Base-by-base conservation (phyloP, 2,113 vertebrate genomes). In the Alouatta palliata region DNA sequence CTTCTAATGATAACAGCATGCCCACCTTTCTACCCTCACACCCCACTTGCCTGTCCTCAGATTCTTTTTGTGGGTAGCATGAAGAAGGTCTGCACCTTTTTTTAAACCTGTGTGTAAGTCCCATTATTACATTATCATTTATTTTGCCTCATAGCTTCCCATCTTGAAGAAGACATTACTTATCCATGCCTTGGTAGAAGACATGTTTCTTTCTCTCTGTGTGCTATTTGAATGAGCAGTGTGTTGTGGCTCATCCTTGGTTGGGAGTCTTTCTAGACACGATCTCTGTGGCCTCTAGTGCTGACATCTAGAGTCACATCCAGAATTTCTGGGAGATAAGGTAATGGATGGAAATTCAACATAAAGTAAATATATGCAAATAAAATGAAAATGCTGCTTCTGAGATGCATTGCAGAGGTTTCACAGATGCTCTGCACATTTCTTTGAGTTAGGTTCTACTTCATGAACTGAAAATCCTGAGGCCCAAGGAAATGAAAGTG, bases 221-320 rank as follows among this genome's bases (percentile, higher is more conserved):
- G 8, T 43, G 32, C 1, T 43, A 16, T 54, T 8, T 11, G 25
- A 47, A 5, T 3, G 9, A 11, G 0, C 3, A 20, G 0, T 71
- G 23, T 71, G 3, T 3, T 87, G 13, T 21, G 16, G 14, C 45
- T 85, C 21, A 20, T 40, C 11, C 1, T 80, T 8, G 7, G 2
- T 45, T n/a, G 19, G 21, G 5, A 3, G 16, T 66, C 30, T 56
- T 61, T 61, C 32, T 82, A 37, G 16, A 47, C 1, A 66, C 7
- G 19, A 5, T 40, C 8, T 58, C 25, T 81, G 21, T 5, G 23
- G 9, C 9, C 32, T 88, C 35, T 17, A 66, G 13, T 1, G 75
- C 32, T 85, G 75, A 94, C 4, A 0, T 71, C 17, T 37, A 20
- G 8, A 93, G 27, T 86, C 30, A 64, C 8, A 21, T 16, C 3